Evolutionary conservation across 1,140 invertebrate species (phyloP), one percentile per base, ranked within the genome.

Genomic region (Papilio helenus): DNA sequence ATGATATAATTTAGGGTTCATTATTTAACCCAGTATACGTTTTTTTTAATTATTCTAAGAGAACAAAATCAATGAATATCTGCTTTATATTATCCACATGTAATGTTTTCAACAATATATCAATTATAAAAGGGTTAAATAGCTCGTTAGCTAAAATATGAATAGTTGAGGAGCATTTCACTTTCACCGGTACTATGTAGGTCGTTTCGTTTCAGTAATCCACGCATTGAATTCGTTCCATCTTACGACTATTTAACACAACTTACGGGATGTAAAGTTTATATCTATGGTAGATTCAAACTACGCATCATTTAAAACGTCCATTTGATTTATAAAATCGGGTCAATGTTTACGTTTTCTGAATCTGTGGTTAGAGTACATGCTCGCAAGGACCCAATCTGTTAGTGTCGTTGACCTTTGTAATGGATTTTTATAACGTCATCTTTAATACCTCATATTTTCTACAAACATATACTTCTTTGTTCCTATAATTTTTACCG

Each of bases 151-250:
- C 34, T 34, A 34, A 65, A 5, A 65, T 29, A 26, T 29, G 14
- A 16, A 26, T 12, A 29, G 26, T 68, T 68, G 26, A 16, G 26
- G 12, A 68, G 20, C 58, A 23, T 29, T 34, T 16, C 7, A 68
- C 26, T 68, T 68, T 29, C 14, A 68, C 14, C 26, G 61, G 12
- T 34, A 68, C 23, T 29, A 61, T 61, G 58, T 61, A 61, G 61
- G 61, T 12, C 61, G 61, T 68, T 14, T 29, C 61, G 26, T 18
- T 16, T 68, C 61, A 68, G 26, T 68, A 29, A 68, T 68, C 58
- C 34, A 16, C 23, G 26, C 26, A 68, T 5, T 29, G 61, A 26
- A 12, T 61, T 26, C 58, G 61, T 68, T 68, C 61, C 16, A 29
- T 1, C 1, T 68, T 68, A 68, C 26, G 26, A 68, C 12, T 68